Evolutionary conservation across 2,113 vertebrate genomes (phyloP).

Genomic region (Chaetops frenatus): DNA sequence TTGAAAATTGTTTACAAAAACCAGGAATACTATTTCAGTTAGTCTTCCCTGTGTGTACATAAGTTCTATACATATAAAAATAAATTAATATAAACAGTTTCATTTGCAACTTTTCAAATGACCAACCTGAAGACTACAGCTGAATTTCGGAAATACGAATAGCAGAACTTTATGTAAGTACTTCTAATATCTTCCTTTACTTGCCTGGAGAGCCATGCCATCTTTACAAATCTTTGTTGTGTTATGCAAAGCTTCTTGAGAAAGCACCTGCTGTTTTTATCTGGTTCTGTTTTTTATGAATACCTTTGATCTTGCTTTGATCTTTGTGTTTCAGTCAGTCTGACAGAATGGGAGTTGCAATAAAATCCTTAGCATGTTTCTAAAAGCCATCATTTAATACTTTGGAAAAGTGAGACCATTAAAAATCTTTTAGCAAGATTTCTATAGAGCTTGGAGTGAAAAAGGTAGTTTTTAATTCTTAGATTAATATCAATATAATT

Average conservation of each 20-base stretch:
- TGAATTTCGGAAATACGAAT: not conserved
- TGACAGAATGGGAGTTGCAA: not conserved
- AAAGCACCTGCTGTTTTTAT: not conserved
- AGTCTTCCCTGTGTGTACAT: not conserved
- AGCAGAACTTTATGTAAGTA: not conserved
- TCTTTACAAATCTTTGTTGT: not conserved
- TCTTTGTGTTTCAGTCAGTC: not conserved
- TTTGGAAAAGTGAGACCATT: not conserved
- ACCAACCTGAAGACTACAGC: not conserved
- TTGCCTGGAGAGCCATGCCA: not conserved
- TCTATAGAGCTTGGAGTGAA: not conserved
- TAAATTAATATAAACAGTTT: not conserved
- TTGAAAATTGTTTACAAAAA: not conserved
- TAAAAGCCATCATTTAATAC: not conserved
- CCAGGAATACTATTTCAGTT: not conserved
- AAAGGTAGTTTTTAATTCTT: not conserved
- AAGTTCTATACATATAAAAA: not conserved
- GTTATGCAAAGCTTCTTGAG: not conserved
- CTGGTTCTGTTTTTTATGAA: not conserved
- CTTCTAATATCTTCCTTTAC: not conserved
- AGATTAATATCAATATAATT: not conserved
- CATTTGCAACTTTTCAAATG: not conserved
- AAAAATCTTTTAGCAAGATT: not conserved
- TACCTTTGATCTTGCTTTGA: constrained; percentile 11
- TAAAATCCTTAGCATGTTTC: not conserved